A percentile compares a stretch with the other conserved stretches of the same genome.
Conservation (phyloP, 2,797 vertebrate genomes). For the Amblyraja radiata region DNA sequence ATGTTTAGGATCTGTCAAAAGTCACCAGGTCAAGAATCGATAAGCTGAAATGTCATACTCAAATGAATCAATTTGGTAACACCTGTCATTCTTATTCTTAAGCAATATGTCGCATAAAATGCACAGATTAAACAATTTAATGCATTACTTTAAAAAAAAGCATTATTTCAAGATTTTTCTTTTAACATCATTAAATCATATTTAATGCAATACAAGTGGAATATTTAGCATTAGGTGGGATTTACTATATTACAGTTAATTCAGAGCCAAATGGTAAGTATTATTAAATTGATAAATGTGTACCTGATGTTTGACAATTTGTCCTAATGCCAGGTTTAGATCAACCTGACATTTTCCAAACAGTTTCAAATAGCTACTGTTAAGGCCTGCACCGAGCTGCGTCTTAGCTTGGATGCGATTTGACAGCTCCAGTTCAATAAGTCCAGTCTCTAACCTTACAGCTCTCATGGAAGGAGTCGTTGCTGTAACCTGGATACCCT, state of each 20-base stretch:
- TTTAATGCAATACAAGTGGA: neutral
- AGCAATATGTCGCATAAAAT: neutral
- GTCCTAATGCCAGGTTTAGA: conserved; percentile 88
- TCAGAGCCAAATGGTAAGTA: neutral
- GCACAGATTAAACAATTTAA: neutral
- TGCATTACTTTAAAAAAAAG: neutral
- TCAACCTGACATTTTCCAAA: conserved; percentile 98
- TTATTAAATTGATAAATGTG: neutral
- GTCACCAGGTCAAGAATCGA: neutral
- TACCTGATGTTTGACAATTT: conserved; percentile 98
- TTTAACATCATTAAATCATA: neutral
- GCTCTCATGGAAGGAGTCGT: conserved; percentile 97
- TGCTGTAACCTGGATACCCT: conserved; percentile 97
- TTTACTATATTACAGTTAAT: neutral
- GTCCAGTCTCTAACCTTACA: conserved; percentile 91
- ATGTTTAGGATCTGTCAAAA: neutral
- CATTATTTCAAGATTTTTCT: neutral
- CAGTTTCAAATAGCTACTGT: conserved; percentile 91
- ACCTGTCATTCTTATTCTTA: neutral
- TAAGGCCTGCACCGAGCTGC: conserved; percentile 66
- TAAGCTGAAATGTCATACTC: neutral
- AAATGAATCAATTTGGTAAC: neutral
- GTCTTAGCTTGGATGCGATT: conserved; percentile 95
- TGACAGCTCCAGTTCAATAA: conserved; percentile 92
- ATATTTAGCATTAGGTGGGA: neutral